phyloP scores from a whole-genome alignment of 2,888 invertebrate genomes.

The Caenorhabditis doughertyi region DNA sequence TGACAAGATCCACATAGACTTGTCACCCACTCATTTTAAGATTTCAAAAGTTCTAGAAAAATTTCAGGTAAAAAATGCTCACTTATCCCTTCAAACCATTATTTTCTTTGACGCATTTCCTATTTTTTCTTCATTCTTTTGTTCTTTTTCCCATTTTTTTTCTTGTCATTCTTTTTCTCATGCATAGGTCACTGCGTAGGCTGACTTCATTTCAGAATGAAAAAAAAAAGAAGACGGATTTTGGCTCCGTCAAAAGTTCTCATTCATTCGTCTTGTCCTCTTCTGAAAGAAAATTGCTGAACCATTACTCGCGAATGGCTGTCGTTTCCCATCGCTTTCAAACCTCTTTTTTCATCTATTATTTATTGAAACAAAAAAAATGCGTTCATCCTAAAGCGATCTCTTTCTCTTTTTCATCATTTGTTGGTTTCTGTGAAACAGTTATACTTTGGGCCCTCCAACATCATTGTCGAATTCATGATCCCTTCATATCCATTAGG shows the following conservation, averaged over 20 bases:
- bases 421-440: constrained; percentile 1
- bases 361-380: constrained; percentile 57
- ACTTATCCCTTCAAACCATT: constrained; percentile 4
- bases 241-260: constrained; percentile 49
- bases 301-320: constrained; percentile 55
- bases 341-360: constrained; percentile 43
- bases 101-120: constrained; percentile 10
- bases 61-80: background rate
- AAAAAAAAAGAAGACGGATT: constrained; percentile 37
- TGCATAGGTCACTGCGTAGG: constrained; percentile 11
- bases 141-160: background rate
- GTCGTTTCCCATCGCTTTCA: constrained; percentile 51
- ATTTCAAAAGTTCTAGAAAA: too few relatives aligned
- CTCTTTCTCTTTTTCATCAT: constrained; percentile 9
- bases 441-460: too few relatives aligned
- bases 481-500: background rate
- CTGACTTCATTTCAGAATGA: constrained; percentile 31
- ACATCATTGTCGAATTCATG: too few relatives aligned
- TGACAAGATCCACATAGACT: too few relatives aligned
- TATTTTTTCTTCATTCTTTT: background rate
- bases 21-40: too few relatives aligned
- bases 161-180: constrained; percentile 21
- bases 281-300: constrained; percentile 57
- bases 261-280: constrained; percentile 46
- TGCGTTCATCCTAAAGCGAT: constrained; percentile 25